phyloP scores from a whole-genome alignment of 2,888 invertebrate genomes.

The Volucella zonaria region DNA sequence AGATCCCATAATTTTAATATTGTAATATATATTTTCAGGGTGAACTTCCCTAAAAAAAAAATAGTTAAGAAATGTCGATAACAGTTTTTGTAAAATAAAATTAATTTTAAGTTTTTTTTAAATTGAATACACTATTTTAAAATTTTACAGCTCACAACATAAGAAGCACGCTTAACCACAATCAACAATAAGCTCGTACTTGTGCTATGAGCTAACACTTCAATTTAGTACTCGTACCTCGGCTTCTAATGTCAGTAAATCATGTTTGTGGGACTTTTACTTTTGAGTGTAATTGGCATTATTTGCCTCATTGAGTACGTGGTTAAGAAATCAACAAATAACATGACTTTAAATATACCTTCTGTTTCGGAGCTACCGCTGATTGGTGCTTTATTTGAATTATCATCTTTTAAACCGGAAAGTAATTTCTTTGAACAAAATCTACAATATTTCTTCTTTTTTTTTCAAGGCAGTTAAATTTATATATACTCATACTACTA shows the following conservation, averaged over 20 bases:
- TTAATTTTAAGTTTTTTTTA: too few species aligned
- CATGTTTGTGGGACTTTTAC: constrained; percentile 56
- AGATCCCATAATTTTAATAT: too few species aligned
- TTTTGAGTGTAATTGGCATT: constrained; percentile 32
- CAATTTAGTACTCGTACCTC: neutral
- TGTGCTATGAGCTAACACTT: too few species aligned
- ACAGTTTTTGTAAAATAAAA: too few species aligned
- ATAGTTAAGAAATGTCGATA: too few species aligned
- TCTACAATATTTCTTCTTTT: neutral
- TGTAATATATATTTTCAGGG: too few species aligned
- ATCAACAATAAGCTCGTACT: too few species aligned
- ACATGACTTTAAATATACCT: constrained; percentile 75
- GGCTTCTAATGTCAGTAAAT: neutral
- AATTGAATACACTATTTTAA: too few species aligned
- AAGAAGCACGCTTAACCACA: too few species aligned
- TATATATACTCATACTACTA: neutral
- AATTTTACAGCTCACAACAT: too few species aligned
- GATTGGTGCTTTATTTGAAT: constrained; percentile 77
- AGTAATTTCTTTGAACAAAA: constrained; percentile 74
- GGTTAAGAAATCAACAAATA: constrained; percentile 54
- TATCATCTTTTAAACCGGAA: constrained; percentile 78
- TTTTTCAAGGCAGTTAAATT: neutral
- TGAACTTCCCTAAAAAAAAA: too few species aligned
- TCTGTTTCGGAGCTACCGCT: constrained; percentile 78
- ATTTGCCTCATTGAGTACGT: constrained; percentile 60